Base-by-base conservation (phyloP, 1,140 invertebrate genomes). In the Penaeus japonicus region DNA sequence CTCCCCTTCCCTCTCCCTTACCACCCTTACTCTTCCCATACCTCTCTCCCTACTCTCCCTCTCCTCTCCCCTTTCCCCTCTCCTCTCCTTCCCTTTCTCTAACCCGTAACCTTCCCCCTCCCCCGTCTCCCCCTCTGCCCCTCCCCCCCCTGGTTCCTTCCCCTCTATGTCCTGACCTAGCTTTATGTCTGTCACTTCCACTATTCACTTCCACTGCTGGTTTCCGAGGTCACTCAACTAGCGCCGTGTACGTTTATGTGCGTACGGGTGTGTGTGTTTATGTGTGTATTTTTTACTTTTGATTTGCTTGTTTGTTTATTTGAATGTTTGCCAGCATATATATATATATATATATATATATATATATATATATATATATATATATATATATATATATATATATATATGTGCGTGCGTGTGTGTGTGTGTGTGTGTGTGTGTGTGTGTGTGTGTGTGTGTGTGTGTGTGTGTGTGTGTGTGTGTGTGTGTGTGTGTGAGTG, bases 371-470 rank as follows among this genome's bases (percentile, higher is more conserved):
- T 39, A 27, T 77, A 27, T 77, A 77, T 77, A 27, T 77, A 77
- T 77, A 77, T 77, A 77, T 77, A 77, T 27, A 7, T 77, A 77
- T 27, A 77, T 27, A 77, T 77, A 77, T 27, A 77, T 77, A 77
- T 77, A 77, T 77, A 77, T 78, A 35, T 35, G 35, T 78, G 35
- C 35, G 32, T 53, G 12, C 35, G 12, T 78, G 35, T 7, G 12
- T 78, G 22, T n/a, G 57, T 59, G 57, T 59, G 57, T 59, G 57
- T 59, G 57, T 59, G 57, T 59, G 57, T 59, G 57, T 59, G 57
- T 59, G 57, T 59, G 57, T 59, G 57, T 59, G 57, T 59, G 57
- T 59, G 57, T 59, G 57, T 59, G 57, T 59, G 57, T 59, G 57
- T 59, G 57, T 59, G 57, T 59, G 57, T 59, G 57, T 59, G 57